These are phyloP conservation scores for Arctia plantaginis DNA, from an alignment of 2,888 invertebrate genomes.

Conservation along the genomic window DNA sequence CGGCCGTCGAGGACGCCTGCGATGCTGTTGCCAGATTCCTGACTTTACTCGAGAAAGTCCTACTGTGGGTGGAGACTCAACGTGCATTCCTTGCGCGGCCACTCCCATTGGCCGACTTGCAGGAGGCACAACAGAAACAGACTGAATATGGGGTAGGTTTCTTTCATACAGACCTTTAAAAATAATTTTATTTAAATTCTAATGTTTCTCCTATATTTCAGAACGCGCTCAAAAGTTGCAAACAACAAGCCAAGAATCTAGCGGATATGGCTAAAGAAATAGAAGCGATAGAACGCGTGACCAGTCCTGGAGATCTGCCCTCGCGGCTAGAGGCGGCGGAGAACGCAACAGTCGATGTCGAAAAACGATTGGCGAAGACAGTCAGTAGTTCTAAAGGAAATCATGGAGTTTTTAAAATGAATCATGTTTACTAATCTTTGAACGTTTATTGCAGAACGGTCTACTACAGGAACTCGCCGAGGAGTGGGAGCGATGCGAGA, in stretches of 20 bases:
- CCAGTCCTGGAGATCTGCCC: slow-evolving; percentile 94
- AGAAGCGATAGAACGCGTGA: slow-evolving; percentile 93
- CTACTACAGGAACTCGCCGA: slow-evolving; percentile 96
- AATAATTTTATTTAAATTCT: slow-evolving; percentile 16
- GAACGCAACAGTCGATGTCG: slow-evolving; percentile 94
- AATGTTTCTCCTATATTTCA: slow-evolving; percentile 72
- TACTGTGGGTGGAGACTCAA: slow-evolving; percentile 94
- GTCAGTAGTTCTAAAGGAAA: slow-evolving; percentile 80
- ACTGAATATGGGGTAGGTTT: slow-evolving; percentile 93
- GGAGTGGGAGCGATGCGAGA: slow-evolving; percentile 98
- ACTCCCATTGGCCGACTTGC: slow-evolving; percentile 91
- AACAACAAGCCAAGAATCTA: slow-evolving; percentile 94
- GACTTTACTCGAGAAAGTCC: slow-evolving; percentile 92
- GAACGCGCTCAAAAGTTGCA: slow-evolving; percentile 95
- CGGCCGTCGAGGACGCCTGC: slow-evolving; percentile 93
- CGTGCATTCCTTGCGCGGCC: slow-evolving; percentile 92
- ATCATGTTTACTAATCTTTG: slow-evolving; percentile 22
- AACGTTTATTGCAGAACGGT: slow-evolving; percentile 89
- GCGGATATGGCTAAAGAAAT: slow-evolving; percentile 97
- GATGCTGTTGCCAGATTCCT: slow-evolving; percentile 96
- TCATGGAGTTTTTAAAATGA: neutral
- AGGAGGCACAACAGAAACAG: slow-evolving; percentile 93
- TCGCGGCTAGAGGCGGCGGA: slow-evolving; percentile 95
- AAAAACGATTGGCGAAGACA: slow-evolving; percentile 94
- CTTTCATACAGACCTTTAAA: neutral